phyloP scores from a whole-genome alignment of 2,113 vertebrate species.

The Nothoprocta pentlandii region DNA sequence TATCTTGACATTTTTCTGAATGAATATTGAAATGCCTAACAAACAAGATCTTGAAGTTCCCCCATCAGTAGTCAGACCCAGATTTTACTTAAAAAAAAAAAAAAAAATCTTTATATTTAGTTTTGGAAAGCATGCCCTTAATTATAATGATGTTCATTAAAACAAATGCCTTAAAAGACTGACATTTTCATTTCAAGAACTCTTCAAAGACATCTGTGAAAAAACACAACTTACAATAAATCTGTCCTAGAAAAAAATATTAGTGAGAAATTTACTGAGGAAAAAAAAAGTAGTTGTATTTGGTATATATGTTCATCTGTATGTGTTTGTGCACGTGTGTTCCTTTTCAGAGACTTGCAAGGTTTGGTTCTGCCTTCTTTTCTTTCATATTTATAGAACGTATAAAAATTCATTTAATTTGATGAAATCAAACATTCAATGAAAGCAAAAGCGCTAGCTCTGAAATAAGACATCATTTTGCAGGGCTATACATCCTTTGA shows the following conservation, averaged over 20 bases:
- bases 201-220: background rate
- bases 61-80: constrained; percentile 45
- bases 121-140: constrained; percentile 20
- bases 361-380: constrained; percentile 47
- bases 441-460: constrained; percentile 74
- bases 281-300: background rate
- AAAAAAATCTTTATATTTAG: background rate
- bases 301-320: background rate
- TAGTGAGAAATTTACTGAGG: background rate
- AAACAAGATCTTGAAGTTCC: constrained; percentile 36
- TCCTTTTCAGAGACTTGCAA: constrained; percentile 12
- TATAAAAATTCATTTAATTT: constrained; percentile 77
- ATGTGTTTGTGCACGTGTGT: background rate
- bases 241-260: background rate
- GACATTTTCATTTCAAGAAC: constrained; percentile 58
- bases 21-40: constrained; percentile 57
- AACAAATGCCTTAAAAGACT: constrained; percentile 23
- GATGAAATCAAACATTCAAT: constrained; percentile 75
- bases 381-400: constrained; percentile 46
- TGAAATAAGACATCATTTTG: constrained; percentile 80
- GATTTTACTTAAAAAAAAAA: constrained; percentile 16
- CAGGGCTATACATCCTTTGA: constrained; percentile 79
- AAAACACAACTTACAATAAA: background rate
- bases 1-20: constrained; percentile 67
- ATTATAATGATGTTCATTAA: constrained; percentile 52